Conservation (phyloP, 2,888 invertebrate genomes). For the Cheilosia grossa region DNA sequence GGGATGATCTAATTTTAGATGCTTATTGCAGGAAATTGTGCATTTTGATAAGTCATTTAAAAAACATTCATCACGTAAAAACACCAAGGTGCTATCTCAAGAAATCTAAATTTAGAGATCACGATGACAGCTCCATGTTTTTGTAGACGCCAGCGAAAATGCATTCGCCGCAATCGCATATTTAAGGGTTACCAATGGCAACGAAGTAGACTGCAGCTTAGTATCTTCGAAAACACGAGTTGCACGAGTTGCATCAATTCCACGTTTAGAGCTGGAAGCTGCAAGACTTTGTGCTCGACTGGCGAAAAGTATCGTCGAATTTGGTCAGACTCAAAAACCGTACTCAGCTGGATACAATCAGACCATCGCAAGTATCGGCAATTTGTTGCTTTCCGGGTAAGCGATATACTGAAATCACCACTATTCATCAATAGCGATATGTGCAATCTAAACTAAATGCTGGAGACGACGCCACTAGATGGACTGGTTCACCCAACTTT, state of each 20-base stretch:
- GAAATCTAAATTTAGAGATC: neutral
- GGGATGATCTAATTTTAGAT: conserved; percentile 31
- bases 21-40: too few species aligned
- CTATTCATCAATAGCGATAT: too few species aligned
- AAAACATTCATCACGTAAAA: neutral
- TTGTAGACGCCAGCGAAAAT: conserved; percentile 64
- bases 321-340: conserved; percentile 75
- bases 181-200: conserved; percentile 22
- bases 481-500: too few species aligned
- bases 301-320: conserved; percentile 32
- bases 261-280: conserved; percentile 68
- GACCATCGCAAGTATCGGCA: conserved; percentile 69
- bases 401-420: conserved; percentile 39
- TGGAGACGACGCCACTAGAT: too few species aligned
- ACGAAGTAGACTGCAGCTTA: neutral
- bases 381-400: conserved; percentile 71
- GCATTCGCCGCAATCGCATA: conserved; percentile 71
- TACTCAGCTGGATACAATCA: conserved; percentile 72
- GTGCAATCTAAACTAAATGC: too few species aligned
- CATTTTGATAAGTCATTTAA: too few species aligned
- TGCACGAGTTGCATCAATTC: conserved; percentile 59
- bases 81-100: neutral
- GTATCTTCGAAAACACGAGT: conserved; percentile 59
- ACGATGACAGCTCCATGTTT: conserved; percentile 21
- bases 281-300: conserved; percentile 58